Conservation (phyloP, 2,888 invertebrate species). For the Invenusta paracnida region DNA sequence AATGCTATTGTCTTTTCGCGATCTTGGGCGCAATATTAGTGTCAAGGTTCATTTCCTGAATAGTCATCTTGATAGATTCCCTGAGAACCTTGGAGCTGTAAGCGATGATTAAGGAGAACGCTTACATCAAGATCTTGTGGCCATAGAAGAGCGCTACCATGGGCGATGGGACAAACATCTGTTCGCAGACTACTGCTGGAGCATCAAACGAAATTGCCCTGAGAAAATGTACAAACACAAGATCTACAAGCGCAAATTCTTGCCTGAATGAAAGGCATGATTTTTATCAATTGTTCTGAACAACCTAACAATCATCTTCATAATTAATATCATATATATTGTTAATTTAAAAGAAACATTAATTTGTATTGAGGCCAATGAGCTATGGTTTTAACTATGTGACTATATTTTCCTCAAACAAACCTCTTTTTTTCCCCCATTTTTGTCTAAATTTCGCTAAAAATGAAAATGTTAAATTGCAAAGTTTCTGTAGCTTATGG, state of each 20-base stretch:
- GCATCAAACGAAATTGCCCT: background rate
- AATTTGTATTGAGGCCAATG: too few relatives aligned
- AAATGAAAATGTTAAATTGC: background rate
- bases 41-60: too few relatives aligned
- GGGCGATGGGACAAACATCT: background rate
- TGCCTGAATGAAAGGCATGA: background rate
- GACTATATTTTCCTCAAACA: too few relatives aligned
- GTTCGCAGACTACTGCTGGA: background rate
- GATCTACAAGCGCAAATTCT: background rate
- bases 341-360: too few relatives aligned
- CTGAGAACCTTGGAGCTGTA: background rate
- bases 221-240: background rate
- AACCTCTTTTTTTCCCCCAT: too few relatives aligned
- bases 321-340: background rate
- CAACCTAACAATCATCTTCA: background rate
- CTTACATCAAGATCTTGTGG: background rate
- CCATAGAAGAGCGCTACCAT: background rate
- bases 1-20: too few relatives aligned
- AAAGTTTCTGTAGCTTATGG: background rate
- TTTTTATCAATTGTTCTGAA: background rate
- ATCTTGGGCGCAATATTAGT: too few relatives aligned
- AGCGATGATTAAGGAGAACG: background rate
- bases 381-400: too few relatives aligned
- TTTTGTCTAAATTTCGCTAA: background rate
- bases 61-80: background rate